Base-by-base conservation (phyloP, 1,140 invertebrate genomes). In the Rhagoletis zephyria region DNA sequence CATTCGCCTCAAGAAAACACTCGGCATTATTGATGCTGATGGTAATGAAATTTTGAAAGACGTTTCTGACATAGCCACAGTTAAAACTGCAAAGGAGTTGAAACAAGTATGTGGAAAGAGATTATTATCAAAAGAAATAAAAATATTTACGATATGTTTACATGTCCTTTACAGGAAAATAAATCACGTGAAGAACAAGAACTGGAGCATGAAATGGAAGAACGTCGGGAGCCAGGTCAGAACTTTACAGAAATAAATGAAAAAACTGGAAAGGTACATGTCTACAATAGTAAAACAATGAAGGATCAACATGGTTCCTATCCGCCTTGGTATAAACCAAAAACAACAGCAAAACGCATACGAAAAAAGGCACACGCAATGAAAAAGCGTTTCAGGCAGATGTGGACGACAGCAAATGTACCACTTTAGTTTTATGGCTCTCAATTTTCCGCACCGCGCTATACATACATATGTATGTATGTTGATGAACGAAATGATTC, bases 1-100 rank as follows among this genome's bases (percentile, higher is more conserved):
- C 16, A 95, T 94, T 16, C 95, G 95, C 86, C 91, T 97, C 7
- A 97, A 97, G 91, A 96, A 96, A 91, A 96, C 96, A 88, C 93
- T 97, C 4, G 95, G 95, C 4, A 93, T 96, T 65, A 94, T 95
- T 88, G 95, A 95, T 42, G 94, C 95, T 88, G 91, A 90, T 51
- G 90, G 90, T 19, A 94, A 95, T 85, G 90, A 92, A 48, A 93
- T 94, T 51, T 95, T 95, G 93, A 88, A 91, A 87, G 94, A 95
- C 45, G 92, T 95, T 16, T 90, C 93, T 30, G 93, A 95, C 87
- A 94, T 95, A 70, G 94, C 93, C 1, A 94, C 94, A 67, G 92
- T 95, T 89, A 94, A 93, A 85, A 92, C 90, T 1, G 61, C 91
- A 6, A 92, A 93, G 59, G 91, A 93, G 77, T 59, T 93, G 4